These are phyloP conservation scores for Gobio gobio DNA, from an alignment of 2,113 vertebrate species.

Conservation along the genomic window DNA sequence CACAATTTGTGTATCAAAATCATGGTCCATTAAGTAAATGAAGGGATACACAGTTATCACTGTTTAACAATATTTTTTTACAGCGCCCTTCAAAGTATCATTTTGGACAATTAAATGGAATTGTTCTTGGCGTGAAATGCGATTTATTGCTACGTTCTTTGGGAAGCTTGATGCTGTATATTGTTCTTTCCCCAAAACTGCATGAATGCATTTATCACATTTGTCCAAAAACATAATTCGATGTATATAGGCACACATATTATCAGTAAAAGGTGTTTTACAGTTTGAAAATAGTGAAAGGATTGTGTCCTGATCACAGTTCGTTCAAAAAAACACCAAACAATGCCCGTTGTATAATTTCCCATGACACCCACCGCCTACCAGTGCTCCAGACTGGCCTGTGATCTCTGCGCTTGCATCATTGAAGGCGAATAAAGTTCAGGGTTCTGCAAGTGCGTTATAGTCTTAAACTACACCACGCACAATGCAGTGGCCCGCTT, in stretches of 20 bases:
- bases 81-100: slow-evolving; percentile 5
- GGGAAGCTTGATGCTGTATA: not conserved
- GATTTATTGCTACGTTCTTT: slow-evolving; percentile 10
- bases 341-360: slow-evolving; percentile 14
- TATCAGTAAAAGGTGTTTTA: slow-evolving; percentile 4
- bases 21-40: not conserved
- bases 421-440: slow-evolving; percentile 35
- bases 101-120: slow-evolving; percentile 11
- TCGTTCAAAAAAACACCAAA: slow-evolving; percentile 33
- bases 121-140: slow-evolving; percentile 31
- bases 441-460: slow-evolving; percentile 37
- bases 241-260: not conserved
- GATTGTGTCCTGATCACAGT: slow-evolving; percentile 8
- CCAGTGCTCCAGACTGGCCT: slow-evolving; percentile 27
- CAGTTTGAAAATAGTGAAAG: slow-evolving; percentile 20
- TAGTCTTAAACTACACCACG: slow-evolving; percentile 67
- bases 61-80: slow-evolving; percentile 24
- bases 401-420: slow-evolving; percentile 14
- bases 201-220: not conserved
- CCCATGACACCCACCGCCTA: slow-evolving; percentile 21
- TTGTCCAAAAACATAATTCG: slow-evolving; percentile 5
- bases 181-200: not conserved
- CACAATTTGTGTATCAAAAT: slow-evolving; percentile 27
- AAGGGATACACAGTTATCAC: not conserved
- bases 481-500: slow-evolving; percentile 63